Evolutionary conservation across 1,140 invertebrate genomes (phyloP), one percentile per base, ranked within the genome.

Genomic region (Hyposmocoma kahamanoa): DNA sequence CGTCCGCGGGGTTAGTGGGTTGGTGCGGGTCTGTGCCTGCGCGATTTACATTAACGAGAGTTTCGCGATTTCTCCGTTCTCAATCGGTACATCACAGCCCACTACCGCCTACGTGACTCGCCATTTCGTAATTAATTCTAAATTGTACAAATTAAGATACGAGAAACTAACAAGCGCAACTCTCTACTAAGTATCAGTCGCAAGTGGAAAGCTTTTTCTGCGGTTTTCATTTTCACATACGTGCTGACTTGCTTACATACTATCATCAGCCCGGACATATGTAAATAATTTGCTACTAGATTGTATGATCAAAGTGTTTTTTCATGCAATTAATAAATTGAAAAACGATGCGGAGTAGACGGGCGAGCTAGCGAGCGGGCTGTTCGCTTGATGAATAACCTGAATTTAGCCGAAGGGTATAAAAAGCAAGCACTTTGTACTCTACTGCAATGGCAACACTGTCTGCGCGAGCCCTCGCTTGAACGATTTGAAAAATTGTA

Each of bases 11-110:
- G 79, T 83, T 67, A 83, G 71, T 79, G 59, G 72, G 78, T 76
- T 76, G 64, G 46, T 53, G 43, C 50, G 47, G 53, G 46, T 56
- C 50, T 62, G 44, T 47, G 55, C 55, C 59, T 47, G 42, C 52
- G 54, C 10, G 59, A 78, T 74, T 70, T 77, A 66, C 73, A 77
- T 76, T 75, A 73, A 62, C 63, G 67, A 71, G 70, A 55, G 57
- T 62, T 65, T 70, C 59, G 62, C 61, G 66, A 76, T 78, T 76
- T 78, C 70, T 78, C 72, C 51, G 57, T 50, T 55, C 60, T 56
- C 56, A 57, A 69, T 72, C 66, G 50, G 61, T 52, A 53, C 53
- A 62, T 56, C 62, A 63, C 60, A 48, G 41, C 26, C 42, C 41
- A 53, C 61, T 57, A 56, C 39, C 56, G 53, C 59, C 50, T 64